These are phyloP conservation scores for Eutolmus rufibarbis DNA, from an alignment of 2,888 invertebrate species.

Conservation along the genomic window DNA sequence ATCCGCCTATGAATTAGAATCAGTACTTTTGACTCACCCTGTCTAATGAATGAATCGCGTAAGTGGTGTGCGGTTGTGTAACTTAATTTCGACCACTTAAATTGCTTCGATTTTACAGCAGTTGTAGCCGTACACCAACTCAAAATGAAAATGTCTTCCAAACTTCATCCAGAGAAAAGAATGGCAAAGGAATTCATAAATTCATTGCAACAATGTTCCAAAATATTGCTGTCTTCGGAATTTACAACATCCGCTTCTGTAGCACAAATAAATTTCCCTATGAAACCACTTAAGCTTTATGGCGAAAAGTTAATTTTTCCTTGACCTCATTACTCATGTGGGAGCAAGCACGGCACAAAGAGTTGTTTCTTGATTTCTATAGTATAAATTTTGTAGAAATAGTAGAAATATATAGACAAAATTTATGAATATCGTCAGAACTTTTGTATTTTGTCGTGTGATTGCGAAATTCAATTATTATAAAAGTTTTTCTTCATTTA, in stretches of 20 bases:
- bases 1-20: not conserved
- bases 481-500: not conserved
- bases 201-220: not conserved
- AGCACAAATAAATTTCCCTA: not conserved
- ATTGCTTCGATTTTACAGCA: not conserved
- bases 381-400: not conserved
- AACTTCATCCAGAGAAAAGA: too few relatives aligned
- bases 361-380: too few relatives aligned
- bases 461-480: not conserved
- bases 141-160: not conserved
- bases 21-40: not conserved
- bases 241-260: not conserved
- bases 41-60: not conserved
- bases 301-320: not conserved
- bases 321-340: not conserved
- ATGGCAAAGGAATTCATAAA: too few relatives aligned
- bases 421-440: not conserved
- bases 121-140: not conserved
- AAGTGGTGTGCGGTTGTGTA: not conserved
- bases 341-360: not conserved
- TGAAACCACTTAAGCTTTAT: not conserved
- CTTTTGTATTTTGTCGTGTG: not conserved
- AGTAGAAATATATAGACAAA: not conserved
- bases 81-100: not conserved
- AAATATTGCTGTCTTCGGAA: not conserved